A percentile compares a stretch with the other conserved stretches of the same genome.
Evolutionary conservation across 2,888 invertebrate genomes (phyloP).

Genomic region (Syritta pipiens): DNA sequence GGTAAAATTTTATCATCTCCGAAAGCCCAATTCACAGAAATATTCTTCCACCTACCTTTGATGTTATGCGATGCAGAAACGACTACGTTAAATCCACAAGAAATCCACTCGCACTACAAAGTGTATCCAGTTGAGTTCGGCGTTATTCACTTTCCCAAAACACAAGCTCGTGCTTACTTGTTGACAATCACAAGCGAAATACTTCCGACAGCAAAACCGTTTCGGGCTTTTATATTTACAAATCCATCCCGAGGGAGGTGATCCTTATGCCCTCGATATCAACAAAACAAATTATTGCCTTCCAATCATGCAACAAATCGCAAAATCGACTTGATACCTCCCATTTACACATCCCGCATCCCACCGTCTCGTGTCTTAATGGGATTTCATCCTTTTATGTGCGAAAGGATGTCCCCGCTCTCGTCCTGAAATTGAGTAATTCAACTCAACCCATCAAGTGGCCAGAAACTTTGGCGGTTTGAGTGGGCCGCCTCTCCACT

Average conservation of each 20-base stretch:
- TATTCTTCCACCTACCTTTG: too few species aligned
- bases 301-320: constrained; percentile 57
- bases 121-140: too few species aligned
- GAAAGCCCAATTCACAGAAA: too few species aligned
- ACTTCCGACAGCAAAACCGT: background rate
- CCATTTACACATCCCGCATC: constrained; percentile 27
- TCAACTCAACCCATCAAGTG: constrained; percentile 10
- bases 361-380: constrained; percentile 13
- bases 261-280: constrained; percentile 4
- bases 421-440: constrained; percentile 18
- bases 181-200: constrained; percentile 30
- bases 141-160: too few species aligned
- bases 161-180: too few species aligned
- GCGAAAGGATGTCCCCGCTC: constrained; percentile 23
- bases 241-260: background rate
- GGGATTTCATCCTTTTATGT: constrained; percentile 28
- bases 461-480: constrained; percentile 2
- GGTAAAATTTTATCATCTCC: too few species aligned
- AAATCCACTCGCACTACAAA: too few species aligned
- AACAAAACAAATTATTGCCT: constrained; percentile 38
- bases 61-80: too few species aligned
- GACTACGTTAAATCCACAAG: too few species aligned
- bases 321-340: constrained; percentile 47
- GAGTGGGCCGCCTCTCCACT: background rate
- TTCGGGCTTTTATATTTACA: constrained; percentile 43